Base-by-base conservation (phyloP, 1,140 invertebrate species). In the Wasmannia auropunctata region DNA sequence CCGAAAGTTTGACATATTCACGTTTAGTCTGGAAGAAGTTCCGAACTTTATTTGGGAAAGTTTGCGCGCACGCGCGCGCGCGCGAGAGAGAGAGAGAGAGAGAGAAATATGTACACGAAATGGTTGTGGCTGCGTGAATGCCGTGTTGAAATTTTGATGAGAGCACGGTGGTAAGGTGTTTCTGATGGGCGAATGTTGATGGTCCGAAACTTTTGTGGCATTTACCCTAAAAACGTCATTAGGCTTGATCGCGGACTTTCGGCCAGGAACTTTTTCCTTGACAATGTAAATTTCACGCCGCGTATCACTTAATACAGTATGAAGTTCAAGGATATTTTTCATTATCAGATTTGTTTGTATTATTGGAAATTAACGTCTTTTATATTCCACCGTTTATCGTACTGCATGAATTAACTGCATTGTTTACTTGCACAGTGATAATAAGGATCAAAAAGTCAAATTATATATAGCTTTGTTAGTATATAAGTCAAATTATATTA, bases 1-100 rank as follows among this genome's bases (percentile, higher is more conserved):
- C 31, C 14, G 16, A 83, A 69, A 83, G 65, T 83, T 74, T 34
- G 34, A 56, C 34, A 22, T 19, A 28, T 11, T 22, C 49, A 5
- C n/a, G 19, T 56, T 54, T 16, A 25, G 14, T 34, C 19, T 43
- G 28, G 34, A 43, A 72, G 51, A 83, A 83, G 40, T 83, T 58
- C 37, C 67, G 25, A 83, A 83, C 79, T 83, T 58, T 34, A 83
- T 74, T 60, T 83, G 19, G 79, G 51, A 60, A 83, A 83, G 79
- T 83, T 72, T 3, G 51, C n/a, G 67, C 37, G 51, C 37, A n/a
- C 37, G 14, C 31, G 22, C 22, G n/a, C n/a, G n/a, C n/a, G n/a
- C n/a, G n/a, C n/a, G n/a, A n/a, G n/a, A n/a, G n/a, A n/a, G n/a
- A n/a, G n/a, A n/a, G n/a, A n/a, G n/a, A n/a, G 5, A 58, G 72